Evolutionary conservation across 1,140 invertebrate species (phyloP).

Genomic region (Choristoneura fumiferana): DNA sequence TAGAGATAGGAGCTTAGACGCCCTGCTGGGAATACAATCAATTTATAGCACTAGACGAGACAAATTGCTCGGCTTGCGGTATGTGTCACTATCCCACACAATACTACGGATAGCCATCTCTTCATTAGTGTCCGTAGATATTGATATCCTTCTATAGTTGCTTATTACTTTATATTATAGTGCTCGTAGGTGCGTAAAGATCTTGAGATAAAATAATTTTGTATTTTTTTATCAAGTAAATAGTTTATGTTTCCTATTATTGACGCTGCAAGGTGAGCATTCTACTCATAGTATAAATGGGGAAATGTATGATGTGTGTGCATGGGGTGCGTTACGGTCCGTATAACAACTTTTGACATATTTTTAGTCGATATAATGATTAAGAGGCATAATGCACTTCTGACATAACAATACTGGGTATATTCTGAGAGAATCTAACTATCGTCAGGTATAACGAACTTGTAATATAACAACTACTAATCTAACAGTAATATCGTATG

Average conservation of each 20-base stretch:
- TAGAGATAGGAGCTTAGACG: slow-evolving; percentile 36
- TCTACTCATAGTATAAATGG: no score
- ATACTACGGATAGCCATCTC: slow-evolving; percentile 20
- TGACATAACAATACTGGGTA: not conserved
- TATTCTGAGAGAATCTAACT: not conserved
- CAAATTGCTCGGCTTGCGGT: slow-evolving; percentile 47
- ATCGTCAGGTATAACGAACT: not conserved
- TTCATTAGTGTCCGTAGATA: slow-evolving; percentile 15
- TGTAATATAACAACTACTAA: not conserved
- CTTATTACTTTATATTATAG: no score
- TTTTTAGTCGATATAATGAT: not conserved
- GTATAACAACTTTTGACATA: not conserved
- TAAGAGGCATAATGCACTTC: not conserved
- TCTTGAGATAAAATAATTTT: no score
- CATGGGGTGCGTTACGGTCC: not conserved
- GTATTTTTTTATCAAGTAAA: no score
- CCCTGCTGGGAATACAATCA: slow-evolving; percentile 57
- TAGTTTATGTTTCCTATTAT: no score
- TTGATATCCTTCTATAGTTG: no score
- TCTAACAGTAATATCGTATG: not conserved
- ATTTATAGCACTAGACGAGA: slow-evolving; percentile 58
- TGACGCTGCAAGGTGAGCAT: no score
- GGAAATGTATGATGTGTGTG: no score
- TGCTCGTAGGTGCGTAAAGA: no score
- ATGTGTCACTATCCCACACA: slow-evolving; percentile 35